Evolutionary conservation across 92 coral and sea anemone genomes (phyloP), one percentile per base, ranked within the genome.

Genomic region (Paragorgia papillata): DNA sequence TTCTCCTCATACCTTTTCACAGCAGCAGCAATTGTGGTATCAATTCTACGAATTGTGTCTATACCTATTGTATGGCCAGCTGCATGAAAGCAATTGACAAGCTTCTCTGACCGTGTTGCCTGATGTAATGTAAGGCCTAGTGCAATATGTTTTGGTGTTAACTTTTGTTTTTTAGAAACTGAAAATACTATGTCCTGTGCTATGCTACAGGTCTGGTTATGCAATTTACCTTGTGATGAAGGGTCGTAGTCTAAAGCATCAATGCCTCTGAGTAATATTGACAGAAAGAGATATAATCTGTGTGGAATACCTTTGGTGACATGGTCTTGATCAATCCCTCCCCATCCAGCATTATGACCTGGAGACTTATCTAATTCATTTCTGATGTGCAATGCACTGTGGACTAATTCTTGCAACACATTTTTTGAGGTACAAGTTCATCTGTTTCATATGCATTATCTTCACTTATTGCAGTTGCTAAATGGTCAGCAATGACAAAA

Each of bases 41-140:
- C 82, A 28, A 85, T 59, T 73, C 71, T 34, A 12, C 60, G 8
- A 37, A 83, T 66, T 21, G 79, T 49, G 22, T 58, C 48, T 12
- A 76, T 64, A 19, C 83, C 79, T 27, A 77, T 58, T 65, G 41
- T 46, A 28, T 74, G 82, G 31, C 76, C 77, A 13, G 77, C 82
- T 43, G 92, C 64, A 40, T 80, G 82, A n/a, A 88, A 40, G 31
- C 80, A 80, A 25, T 88, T 74, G 9, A 88, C 77, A 25, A 88
- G 87, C 56, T 88, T 70, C 77, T 82, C 83, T 20, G 92, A 88
- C 1, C 89, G 24, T 18, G 92, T 88, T 24, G 92, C 89, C 54
- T 89, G 93, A 55, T 89, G 93, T 39, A 89, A 34, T 39, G 93
- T 85, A 10, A 85, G 87, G 6, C 89, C 92, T 15, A 85, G 12